Percentiles rank a stretch among this genome's conserved stretches.
These are phyloP conservation scores for Smittia aterrima DNA, from an alignment of 2,888 invertebrate species.

Conservation along the genomic window DNA sequence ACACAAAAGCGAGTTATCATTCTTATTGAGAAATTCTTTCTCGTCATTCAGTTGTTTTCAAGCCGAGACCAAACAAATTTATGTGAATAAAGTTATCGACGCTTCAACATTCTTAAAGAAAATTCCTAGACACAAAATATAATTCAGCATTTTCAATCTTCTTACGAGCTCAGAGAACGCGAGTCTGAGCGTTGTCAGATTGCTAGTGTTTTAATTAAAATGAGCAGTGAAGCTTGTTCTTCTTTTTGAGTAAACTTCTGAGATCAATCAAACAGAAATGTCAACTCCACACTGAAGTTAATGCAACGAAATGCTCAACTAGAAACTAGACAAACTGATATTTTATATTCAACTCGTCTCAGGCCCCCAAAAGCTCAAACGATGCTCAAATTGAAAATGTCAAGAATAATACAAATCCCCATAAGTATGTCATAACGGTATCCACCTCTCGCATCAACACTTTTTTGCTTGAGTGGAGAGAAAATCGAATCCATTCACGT, in stretches of 20 bases:
- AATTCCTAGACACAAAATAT: no score
- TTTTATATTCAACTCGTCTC: no score
- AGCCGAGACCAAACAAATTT: neutral
- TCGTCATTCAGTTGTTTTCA: neutral
- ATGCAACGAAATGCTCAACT: no score
- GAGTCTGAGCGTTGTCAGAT: no score
- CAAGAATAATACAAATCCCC: neutral
- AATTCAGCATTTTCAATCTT: no score
- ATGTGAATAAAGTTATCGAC: neutral
- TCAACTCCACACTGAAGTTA: no score
- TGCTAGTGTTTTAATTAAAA: no score
- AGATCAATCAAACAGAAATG: no score
- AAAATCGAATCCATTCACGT: slow-evolving; percentile 19
- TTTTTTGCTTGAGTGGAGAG: neutral
- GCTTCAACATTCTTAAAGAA: neutral
- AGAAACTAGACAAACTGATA: no score
- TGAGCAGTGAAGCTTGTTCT: no score
- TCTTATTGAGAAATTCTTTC: slow-evolving; percentile 3
- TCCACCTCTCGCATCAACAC: neutral
- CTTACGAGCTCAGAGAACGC: no score
- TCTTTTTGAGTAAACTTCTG: no score
- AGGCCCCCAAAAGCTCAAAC: neutral
- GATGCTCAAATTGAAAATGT: slow-evolving; percentile 4
- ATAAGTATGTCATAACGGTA: neutral
- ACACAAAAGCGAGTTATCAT: neutral